These are phyloP conservation scores for Apocheima hispidaria DNA, from an alignment of 2,888 invertebrate genomes.

Conservation along the genomic window DNA sequence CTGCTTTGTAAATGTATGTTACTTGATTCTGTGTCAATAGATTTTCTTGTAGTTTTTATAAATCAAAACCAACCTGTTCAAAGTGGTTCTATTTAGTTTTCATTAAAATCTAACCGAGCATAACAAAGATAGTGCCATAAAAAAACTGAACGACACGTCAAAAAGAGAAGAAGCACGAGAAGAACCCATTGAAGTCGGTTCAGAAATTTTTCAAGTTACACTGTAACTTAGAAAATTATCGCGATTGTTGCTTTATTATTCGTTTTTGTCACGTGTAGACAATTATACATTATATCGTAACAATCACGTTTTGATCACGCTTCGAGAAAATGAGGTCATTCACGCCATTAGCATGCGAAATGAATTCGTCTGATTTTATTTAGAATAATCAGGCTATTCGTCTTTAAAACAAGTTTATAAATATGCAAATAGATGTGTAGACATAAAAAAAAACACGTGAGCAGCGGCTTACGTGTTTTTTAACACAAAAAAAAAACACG, in stretches of 20 bases:
- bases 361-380: conserved; percentile 3
- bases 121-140: no score
- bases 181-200: no score
- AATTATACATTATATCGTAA: neutral
- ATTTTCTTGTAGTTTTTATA: neutral
- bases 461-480: no score
- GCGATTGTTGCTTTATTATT: conserved; percentile 1
- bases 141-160: no score
- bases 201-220: neutral
- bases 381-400: conserved; percentile 4
- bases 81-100: no score
- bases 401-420: neutral
- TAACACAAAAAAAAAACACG: no score
- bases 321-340: conserved; percentile 22
- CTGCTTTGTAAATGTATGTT: neutral
- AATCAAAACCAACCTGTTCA: no score
- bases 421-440: neutral
- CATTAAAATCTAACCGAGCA: no score
- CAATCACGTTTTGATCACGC: conserved; percentile 21
- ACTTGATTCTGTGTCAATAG: neutral
- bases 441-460: neutral
- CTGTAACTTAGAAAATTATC: conserved; percentile 10
- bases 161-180: no score
- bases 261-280: neutral
- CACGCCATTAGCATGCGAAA: conserved; percentile 17